phyloP scores from a whole-genome alignment of 2,113 vertebrate genomes.

The Paraplagusia blochii region DNA sequence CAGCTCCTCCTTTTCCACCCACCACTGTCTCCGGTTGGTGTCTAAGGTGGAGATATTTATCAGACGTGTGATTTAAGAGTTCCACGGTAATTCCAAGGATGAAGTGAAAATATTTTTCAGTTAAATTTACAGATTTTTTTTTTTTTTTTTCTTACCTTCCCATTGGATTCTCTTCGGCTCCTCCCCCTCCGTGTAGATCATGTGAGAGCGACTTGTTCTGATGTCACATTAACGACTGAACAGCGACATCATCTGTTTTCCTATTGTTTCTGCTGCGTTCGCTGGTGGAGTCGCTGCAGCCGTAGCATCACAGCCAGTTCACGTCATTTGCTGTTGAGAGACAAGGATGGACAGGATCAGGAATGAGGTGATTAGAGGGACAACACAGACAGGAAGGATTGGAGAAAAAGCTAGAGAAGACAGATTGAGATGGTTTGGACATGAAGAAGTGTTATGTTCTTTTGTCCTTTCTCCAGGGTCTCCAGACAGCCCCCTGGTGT shows the following conservation, averaged over 20 bases:
- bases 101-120: constrained; percentile 53
- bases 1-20: not conserved
- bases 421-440: too few relatives aligned
- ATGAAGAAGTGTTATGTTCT: too few relatives aligned
- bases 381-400: too few relatives aligned
- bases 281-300: constrained; percentile 20
- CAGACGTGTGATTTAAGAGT: constrained; percentile 43
- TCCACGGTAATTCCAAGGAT: constrained; percentile 40
- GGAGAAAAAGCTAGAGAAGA: too few relatives aligned
- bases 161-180: not conserved
- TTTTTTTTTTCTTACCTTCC: constrained; percentile 14
- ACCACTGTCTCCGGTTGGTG: too few relatives aligned
- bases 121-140: constrained; percentile 30
- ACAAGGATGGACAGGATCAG: too few relatives aligned
- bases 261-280: constrained; percentile 26
- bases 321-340: constrained; percentile 59
- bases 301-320: constrained; percentile 13
- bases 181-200: constrained; percentile 26
- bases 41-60: constrained; percentile 31
- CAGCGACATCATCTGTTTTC: constrained; percentile 39
- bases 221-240: constrained; percentile 37
- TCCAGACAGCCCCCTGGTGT: too few relatives aligned
- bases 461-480: too few relatives aligned
- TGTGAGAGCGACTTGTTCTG: constrained; percentile 33
- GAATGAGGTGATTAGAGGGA: too few relatives aligned